These are phyloP conservation scores for Cyaniris semiargus DNA, from an alignment of 2,888 invertebrate genomes.

Conservation along the genomic window DNA sequence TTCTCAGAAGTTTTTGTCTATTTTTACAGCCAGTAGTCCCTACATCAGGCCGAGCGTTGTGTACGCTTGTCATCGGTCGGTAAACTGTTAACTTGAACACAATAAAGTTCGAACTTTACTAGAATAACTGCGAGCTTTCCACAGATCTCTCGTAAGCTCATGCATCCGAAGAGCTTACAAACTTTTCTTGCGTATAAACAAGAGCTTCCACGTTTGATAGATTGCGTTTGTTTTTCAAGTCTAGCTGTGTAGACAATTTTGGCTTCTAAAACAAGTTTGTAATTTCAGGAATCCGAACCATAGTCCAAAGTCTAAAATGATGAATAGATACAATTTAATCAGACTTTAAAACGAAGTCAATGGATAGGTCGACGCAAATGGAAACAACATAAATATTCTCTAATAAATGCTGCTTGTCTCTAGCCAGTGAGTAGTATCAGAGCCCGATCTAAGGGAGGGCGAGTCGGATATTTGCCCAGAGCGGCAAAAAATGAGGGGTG, in stretches of 20 bases:
- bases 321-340: not conserved
- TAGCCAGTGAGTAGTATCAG: not conserved
- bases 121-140: not conserved
- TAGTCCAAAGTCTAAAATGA: not conserved
- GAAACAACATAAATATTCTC: not conserved
- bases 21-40: constrained; percentile 45
- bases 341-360: not conserved
- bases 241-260: not conserved
- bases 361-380: not conserved
- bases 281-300: not conserved
- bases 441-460: too few relatives aligned
- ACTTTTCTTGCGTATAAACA: not conserved
- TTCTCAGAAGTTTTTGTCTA: constrained; percentile 57
- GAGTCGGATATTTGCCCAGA: too few relatives aligned
- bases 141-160: not conserved
- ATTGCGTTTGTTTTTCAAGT: not conserved
- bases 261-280: not conserved
- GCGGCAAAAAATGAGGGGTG: too few relatives aligned
- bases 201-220: not conserved
- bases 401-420: not conserved
- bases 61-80: constrained; percentile 10
- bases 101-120: not conserved
- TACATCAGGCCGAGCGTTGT: constrained; percentile 28
- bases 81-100: not conserved
- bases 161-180: not conserved